Conservation (phyloP, 2,888 invertebrate species). For the Epirrhoe alternata region DNA sequence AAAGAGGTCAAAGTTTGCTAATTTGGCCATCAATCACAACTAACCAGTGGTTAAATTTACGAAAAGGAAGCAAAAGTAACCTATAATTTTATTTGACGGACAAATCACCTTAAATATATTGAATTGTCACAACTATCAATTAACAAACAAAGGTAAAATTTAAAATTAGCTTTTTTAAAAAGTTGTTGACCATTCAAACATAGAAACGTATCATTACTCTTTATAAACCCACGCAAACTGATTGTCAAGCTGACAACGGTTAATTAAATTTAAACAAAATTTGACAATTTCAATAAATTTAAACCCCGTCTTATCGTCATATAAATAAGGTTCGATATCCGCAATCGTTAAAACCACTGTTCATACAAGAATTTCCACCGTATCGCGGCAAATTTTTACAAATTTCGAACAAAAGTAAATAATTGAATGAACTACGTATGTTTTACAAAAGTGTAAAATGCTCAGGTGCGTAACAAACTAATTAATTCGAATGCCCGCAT, state of each 20-base stretch:
- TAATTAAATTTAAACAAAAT: conserved; percentile 66
- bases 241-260: conserved; percentile 59
- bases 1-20: conserved; percentile 33
- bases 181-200: conserved; percentile 53
- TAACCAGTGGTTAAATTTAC: conserved; percentile 31
- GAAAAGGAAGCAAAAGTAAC: conserved; percentile 37
- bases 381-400: conserved; percentile 4
- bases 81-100: conserved; percentile 45
- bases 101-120: conserved; percentile 24
- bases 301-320: conserved; percentile 8
- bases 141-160: conserved; percentile 44
- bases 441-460: conserved; percentile 61
- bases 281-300: conserved; percentile 47
- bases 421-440: conserved; percentile 31
- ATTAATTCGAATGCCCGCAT: conserved; percentile 84
- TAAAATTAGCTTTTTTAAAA: conserved; percentile 47
- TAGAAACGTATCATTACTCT: conserved; percentile 58
- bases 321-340: not conserved
- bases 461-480: conserved; percentile 85
- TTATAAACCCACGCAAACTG: conserved; percentile 55
- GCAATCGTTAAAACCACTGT: conserved; percentile 1
- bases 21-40: conserved; percentile 38
- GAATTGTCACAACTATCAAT: conserved; percentile 44
- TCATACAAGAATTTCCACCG: conserved; percentile 20
- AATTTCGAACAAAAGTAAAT: conserved; percentile 5